phyloP scores from a whole-genome alignment of 2,797 vertebrate species.

The Botia kubotai region DNA sequence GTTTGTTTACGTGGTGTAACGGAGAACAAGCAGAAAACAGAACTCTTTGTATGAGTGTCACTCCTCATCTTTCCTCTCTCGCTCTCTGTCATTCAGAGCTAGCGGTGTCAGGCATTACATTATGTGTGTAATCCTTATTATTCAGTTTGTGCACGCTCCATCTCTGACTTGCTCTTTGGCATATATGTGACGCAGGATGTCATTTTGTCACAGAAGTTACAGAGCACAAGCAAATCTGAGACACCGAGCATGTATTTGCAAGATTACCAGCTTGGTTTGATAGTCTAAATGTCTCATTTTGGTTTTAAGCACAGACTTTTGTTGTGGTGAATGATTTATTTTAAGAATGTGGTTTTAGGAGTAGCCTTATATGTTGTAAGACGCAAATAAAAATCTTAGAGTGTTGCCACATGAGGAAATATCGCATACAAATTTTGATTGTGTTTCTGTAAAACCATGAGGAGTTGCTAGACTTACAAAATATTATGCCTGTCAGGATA shows the following conservation, averaged over 20 bases:
- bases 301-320: background rate
- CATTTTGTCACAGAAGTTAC: constrained; percentile 9
- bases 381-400: background rate
- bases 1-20: background rate
- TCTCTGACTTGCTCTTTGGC: constrained; percentile 15
- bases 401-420: background rate
- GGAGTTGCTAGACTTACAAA: background rate
- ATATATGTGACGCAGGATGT: background rate
- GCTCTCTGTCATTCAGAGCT: constrained; percentile 66
- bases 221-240: background rate
- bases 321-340: background rate
- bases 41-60: constrained; percentile 71
- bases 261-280: background rate
- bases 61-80: constrained; percentile 62
- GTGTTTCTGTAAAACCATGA: background rate
- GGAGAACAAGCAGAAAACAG: constrained; percentile 22
- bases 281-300: background rate
- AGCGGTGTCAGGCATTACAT: constrained; percentile 76
- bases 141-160: constrained; percentile 31
- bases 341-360: background rate
- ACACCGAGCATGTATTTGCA: background rate
- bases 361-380: background rate
- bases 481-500: background rate
- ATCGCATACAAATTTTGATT: background rate
- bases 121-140: constrained; percentile 50